Percentiles rank a stretch among this genome's conserved stretches.
phyloP scores from a whole-genome alignment of 2,888 invertebrate genomes.

The Drosophila recens region DNA sequence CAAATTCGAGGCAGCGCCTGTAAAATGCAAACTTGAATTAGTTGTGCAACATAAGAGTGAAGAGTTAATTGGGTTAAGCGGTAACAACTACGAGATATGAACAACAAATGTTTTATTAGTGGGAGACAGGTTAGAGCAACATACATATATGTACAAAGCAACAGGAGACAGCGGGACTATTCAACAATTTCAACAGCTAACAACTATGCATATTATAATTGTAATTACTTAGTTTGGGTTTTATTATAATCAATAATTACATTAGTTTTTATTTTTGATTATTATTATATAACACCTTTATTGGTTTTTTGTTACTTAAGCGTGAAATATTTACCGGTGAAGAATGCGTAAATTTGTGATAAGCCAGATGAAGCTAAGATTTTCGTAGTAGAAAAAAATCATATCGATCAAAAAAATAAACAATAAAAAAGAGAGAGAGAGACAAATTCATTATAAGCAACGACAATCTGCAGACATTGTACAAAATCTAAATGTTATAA shows the following conservation, averaged over 20 bases:
- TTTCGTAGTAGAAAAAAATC: conserved; percentile 69
- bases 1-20: conserved; percentile 72
- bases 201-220: conserved; percentile 17
- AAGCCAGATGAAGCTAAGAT: conserved; percentile 86
- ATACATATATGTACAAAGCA: conserved; percentile 65
- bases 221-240: conserved; percentile 31
- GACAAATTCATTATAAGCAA: conserved; percentile 76
- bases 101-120: conserved; percentile 22
- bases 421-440: conserved; percentile 65
- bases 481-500: conserved; percentile 49
- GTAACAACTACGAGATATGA: conserved; percentile 20
- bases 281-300: conserved; percentile 28
- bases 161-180: conserved; percentile 40
- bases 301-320: conserved; percentile 64
- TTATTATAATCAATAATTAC: conserved; percentile 21
- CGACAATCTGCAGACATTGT: conserved; percentile 63
- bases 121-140: conserved; percentile 31
- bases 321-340: conserved; percentile 86
- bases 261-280: conserved; percentile 11
- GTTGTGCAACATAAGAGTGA: neutral
- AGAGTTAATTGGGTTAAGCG: conserved; percentile 9
- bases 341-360: conserved; percentile 86
- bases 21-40: conserved; percentile 46
- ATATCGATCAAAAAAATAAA: conserved; percentile 68
- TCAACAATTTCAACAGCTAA: conserved; percentile 44